Evolutionary conservation across 2,797 vertebrate species (phyloP).

Genomic region (Lepilemur ruficaudatus): DNA sequence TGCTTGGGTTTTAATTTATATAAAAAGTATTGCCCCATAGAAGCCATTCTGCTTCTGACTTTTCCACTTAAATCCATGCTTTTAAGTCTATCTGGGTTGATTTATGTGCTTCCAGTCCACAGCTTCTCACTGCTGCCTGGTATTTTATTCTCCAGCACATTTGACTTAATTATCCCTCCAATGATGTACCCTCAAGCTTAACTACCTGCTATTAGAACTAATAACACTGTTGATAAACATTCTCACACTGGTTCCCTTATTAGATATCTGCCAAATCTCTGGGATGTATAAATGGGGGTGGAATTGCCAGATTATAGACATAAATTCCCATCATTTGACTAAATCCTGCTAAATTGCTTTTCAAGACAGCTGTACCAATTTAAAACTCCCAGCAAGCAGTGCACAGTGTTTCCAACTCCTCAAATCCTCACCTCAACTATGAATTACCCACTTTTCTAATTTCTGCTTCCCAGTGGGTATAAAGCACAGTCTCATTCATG

Average conservation of each 20-base stretch:
- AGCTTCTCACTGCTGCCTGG: background rate
- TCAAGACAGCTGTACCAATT: conserved; percentile 25
- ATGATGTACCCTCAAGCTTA: conserved; percentile 35
- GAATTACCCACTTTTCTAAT: conserved; percentile 39
- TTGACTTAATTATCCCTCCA: conserved; percentile 53
- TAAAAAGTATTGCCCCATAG: conserved; percentile 32
- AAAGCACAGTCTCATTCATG: background rate
- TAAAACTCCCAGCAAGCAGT: conserved; percentile 7
- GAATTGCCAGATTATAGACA: conserved; percentile 34
- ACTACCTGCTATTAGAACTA: conserved; percentile 56
- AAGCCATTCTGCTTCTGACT: conserved; percentile 40
- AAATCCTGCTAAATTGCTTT: conserved; percentile 52
- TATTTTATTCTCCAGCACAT: conserved; percentile 53
- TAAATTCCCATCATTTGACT: conserved; percentile 58
- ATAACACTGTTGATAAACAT: conserved; percentile 54
- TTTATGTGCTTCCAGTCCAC: conserved; percentile 4
- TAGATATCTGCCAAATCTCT: conserved; percentile 45
- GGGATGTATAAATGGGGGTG: conserved; percentile 38
- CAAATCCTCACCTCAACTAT: background rate
- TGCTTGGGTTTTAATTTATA: conserved; percentile 55
- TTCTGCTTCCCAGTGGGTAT: background rate
- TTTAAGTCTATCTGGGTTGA: conserved; percentile 17
- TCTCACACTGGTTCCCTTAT: conserved; percentile 29
- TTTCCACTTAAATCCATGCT: conserved; percentile 17
- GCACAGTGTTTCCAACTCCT: background rate